These are phyloP conservation scores for Hypothenemus hampei DNA, from an alignment of 1,140 invertebrate species.

Conservation along the genomic window DNA sequence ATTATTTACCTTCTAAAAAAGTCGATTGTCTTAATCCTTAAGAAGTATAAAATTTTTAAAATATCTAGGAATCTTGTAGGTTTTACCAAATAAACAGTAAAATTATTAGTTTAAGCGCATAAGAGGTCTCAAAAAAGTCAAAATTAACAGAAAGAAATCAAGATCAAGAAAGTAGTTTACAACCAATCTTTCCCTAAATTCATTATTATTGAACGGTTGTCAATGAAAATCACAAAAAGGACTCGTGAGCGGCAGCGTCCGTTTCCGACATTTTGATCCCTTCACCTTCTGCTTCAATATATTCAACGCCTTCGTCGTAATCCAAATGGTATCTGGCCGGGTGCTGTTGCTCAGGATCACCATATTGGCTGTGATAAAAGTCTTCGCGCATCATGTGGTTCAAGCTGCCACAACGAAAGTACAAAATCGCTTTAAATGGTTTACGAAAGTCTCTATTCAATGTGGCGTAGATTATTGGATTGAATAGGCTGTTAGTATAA, in stretches of 20 bases:
- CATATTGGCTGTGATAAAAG: slow-evolving; percentile 88
- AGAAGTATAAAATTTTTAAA: slow-evolving; percentile 22
- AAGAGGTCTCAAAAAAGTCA: too few species aligned
- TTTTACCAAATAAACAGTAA: slow-evolving; percentile 16
- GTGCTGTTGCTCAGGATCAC: slow-evolving; percentile 64
- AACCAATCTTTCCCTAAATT: too few species aligned
- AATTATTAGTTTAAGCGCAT: too few species aligned
- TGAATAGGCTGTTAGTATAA: slow-evolving; percentile 88
- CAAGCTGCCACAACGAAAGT: slow-evolving; percentile 79
- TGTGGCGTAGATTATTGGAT: slow-evolving; percentile 91
- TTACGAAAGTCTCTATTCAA: slow-evolving; percentile 88
- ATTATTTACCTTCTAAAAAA: slow-evolving; percentile 16
- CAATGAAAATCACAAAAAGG: slow-evolving; percentile 58
- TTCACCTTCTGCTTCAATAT: slow-evolving; percentile 54
- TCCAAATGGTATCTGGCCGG: slow-evolving; percentile 44
- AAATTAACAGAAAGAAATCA: too few species aligned
- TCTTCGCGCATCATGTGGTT: slow-evolving; percentile 89
- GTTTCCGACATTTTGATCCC: slow-evolving; percentile 52
- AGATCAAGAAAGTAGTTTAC: too few species aligned
- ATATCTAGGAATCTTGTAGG: slow-evolving; percentile 19
- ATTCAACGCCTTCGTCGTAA: slow-evolving; percentile 57
- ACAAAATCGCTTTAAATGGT: slow-evolving; percentile 87
- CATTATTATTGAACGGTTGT: too few species aligned
- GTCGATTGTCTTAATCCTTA: slow-evolving; percentile 21
- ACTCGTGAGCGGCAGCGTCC: slow-evolving; percentile 41